Evolutionary conservation across 2,113 vertebrate genomes (phyloP).

Genomic region (Drymodes brunneopygia): DNA sequence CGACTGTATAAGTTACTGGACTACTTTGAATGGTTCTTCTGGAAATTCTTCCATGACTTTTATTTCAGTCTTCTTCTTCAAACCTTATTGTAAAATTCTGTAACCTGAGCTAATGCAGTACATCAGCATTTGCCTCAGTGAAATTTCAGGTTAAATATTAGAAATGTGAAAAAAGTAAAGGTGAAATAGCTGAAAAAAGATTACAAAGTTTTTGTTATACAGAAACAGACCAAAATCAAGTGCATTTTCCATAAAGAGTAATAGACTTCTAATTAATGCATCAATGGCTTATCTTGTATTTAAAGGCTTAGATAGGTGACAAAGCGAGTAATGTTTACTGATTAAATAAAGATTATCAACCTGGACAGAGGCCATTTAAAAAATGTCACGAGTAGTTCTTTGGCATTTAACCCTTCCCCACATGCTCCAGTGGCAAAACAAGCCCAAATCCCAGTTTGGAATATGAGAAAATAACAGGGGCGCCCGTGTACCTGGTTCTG

Average conservation of each 20-base stretch:
- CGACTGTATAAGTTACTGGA: neutral
- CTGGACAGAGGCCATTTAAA: neutral
- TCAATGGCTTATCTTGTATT: neutral
- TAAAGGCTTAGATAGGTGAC: neutral
- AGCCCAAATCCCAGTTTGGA: neutral
- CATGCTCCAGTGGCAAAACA: neutral
- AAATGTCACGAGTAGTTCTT: neutral
- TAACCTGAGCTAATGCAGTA: neutral
- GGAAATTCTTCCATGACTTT: neutral
- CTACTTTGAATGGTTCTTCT: neutral
- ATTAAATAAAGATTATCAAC: neutral
- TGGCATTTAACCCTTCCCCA: neutral
- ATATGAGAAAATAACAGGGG: neutral
- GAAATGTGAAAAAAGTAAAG: neutral
- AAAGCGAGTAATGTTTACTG: neutral
- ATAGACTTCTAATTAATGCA: neutral
- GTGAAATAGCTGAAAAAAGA: neutral
- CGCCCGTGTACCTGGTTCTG: accelerated
- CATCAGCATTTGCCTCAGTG: neutral
- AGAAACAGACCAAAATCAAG: neutral
- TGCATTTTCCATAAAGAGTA: neutral
- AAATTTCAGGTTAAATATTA: neutral
- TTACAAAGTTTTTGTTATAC: neutral
- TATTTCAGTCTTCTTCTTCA: neutral
- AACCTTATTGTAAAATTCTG: neutral